Evolutionary conservation across 2,797 vertebrate genomes (phyloP).

Genomic region (Peromyscus nudipes): DNA sequence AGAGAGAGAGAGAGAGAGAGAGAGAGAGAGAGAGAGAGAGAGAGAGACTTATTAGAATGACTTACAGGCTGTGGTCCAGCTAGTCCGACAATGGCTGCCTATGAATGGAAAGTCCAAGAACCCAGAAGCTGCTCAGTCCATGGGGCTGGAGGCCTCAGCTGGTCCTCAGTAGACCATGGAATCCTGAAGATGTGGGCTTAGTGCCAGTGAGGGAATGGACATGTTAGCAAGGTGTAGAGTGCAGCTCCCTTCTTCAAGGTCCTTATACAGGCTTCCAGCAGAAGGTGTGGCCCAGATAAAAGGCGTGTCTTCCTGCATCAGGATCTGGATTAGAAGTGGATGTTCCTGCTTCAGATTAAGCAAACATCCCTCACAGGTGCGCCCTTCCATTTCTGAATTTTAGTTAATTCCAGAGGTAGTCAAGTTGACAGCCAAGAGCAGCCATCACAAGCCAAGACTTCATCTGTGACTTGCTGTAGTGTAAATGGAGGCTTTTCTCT

Average conservation of each 20-base stretch:
- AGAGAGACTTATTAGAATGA: not conserved
- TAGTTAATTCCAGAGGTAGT: not conserved
- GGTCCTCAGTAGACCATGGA: not conserved
- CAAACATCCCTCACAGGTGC: not conserved
- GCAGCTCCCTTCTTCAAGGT: not conserved
- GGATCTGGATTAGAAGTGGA: not conserved
- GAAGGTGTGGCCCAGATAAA: not conserved
- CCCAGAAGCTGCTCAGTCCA: not conserved
- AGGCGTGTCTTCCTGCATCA: not conserved
- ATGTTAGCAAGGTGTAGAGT: not conserved
- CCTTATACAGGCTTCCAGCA: not conserved
- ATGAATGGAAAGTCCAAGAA: not conserved
- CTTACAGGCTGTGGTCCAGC: not conserved
- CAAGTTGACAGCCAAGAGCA: not conserved
- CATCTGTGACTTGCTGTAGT: not conserved
- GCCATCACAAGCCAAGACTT: not conserved
- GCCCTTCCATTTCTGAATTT: not conserved
- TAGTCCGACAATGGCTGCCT: not conserved
- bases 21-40: too few relatives aligned
- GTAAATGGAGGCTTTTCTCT: too few relatives aligned
- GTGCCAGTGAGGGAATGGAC: not conserved
- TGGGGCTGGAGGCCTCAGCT: not conserved
- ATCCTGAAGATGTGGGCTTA: not conserved
- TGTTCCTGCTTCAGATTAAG: not conserved
- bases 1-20: too few relatives aligned